Conservation (phyloP, 2,113 vertebrate species). For the Phylloscopus trochilus region DNA sequence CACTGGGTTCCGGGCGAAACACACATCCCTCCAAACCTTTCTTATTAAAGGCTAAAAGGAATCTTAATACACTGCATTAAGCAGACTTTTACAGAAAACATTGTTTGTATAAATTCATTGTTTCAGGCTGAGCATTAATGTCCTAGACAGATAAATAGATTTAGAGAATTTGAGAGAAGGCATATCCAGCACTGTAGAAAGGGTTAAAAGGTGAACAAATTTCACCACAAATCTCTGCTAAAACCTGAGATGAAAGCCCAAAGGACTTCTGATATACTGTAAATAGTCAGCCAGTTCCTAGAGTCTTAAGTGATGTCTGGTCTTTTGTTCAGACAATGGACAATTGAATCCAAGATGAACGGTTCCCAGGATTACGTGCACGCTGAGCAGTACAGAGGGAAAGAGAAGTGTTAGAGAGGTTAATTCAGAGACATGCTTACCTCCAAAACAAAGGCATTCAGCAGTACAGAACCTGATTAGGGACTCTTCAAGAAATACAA, state of each 20-base stretch:
- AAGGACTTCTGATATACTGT: slow-evolving; percentile 36
- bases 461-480: neutral
- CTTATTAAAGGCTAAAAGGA: slow-evolving; percentile 13
- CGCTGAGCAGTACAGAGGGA: neutral
- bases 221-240: slow-evolving; percentile 35
- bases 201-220: slow-evolving; percentile 20
- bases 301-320: slow-evolving; percentile 44
- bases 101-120: neutral
- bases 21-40: neutral
- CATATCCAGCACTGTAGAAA: neutral
- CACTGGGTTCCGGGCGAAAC: neutral
- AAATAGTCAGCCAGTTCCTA: slow-evolving; percentile 35
- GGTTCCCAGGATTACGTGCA: slow-evolving; percentile 13
- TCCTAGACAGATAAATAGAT: neutral
- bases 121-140: neutral
- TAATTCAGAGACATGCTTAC: slow-evolving; percentile 11
- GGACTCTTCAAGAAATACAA: slow-evolving; percentile 31
- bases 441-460: slow-evolving; percentile 22
- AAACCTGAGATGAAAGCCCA: slow-evolving; percentile 32
- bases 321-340: slow-evolving; percentile 50
- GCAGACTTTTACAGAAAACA: neutral
- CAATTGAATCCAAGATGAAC: slow-evolving; percentile 42
- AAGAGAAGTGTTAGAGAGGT: slow-evolving; percentile 28
- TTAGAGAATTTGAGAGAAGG: slow-evolving; percentile 18
- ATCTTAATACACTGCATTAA: neutral